Conservation (phyloP, 2,797 vertebrate species). For the Hybognathus amarus region DNA sequence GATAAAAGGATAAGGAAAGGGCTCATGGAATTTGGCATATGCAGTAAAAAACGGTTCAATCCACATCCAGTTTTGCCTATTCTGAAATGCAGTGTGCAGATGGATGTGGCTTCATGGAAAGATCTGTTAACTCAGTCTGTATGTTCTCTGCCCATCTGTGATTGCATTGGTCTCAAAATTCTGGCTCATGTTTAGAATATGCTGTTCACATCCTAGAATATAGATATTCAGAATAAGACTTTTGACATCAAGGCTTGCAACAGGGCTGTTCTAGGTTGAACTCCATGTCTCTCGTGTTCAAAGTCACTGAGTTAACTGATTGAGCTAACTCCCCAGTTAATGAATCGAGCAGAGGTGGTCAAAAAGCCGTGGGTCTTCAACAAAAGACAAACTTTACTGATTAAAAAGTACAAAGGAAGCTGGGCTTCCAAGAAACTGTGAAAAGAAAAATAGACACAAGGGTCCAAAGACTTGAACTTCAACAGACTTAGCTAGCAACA, state of each 20-base stretch:
- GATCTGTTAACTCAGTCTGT: slow-evolving; percentile 22
- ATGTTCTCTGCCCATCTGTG: slow-evolving; percentile 27
- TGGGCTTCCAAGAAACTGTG: too few species aligned
- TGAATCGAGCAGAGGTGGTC: too few species aligned
- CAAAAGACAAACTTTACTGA: too few species aligned
- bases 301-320: too few species aligned
- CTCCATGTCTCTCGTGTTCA: too few species aligned
- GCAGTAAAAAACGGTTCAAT: neutral
- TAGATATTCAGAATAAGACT: neutral
- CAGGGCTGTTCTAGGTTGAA: too few species aligned
- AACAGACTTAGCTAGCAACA: too few species aligned
- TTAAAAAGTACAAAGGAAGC: too few species aligned
- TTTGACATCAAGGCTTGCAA: neutral
- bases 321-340: too few species aligned
- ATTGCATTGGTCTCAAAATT: slow-evolving; percentile 17
- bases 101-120: slow-evolving; percentile 15
- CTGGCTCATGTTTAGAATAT: neutral
- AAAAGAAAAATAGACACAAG: too few species aligned
- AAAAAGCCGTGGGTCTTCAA: too few species aligned
- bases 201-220: neutral
- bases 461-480: too few species aligned
- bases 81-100: slow-evolving; percentile 24
- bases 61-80: neutral
- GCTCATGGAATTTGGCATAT: neutral
- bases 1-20: neutral